Evolutionary conservation across 2,888 invertebrate genomes (phyloP).

Genomic region (Rugalucina vietnamica): DNA sequence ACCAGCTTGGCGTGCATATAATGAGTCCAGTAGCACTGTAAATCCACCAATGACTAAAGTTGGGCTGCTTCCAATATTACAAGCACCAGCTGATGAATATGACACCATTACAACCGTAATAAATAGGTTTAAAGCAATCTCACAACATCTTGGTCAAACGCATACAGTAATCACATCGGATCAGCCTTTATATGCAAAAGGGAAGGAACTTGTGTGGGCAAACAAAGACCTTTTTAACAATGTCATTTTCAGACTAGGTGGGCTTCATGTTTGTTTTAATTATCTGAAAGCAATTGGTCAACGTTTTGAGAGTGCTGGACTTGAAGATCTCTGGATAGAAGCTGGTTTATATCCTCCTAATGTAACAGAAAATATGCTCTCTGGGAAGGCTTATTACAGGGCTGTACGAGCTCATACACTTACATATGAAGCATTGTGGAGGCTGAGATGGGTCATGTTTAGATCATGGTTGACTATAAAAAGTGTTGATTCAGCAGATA

Average conservation of each 20-base stretch:
- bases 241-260: conserved; percentile 5
- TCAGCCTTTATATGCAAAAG: conserved; percentile 9
- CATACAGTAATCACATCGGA: conserved; percentile 41
- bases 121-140: conserved; percentile 22
- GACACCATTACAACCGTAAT: conserved; percentile 43
- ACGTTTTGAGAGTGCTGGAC: conserved; percentile 27
- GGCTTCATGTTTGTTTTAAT: conserved; percentile 33
- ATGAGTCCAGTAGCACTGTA: neutral
- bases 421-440: conserved; percentile 26
- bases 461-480: neutral
- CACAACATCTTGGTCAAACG: conserved; percentile 27
- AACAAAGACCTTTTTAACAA: neutral
- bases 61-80: conserved; percentile 37
- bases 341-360: conserved; percentile 25
- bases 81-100: conserved; percentile 45
- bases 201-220: conserved; percentile 8
- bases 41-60: conserved; percentile 28
- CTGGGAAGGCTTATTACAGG: conserved; percentile 31
- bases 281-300: conserved; percentile 40
- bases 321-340: conserved; percentile 34
- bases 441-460: conserved; percentile 21
- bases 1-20: conserved; percentile 30
- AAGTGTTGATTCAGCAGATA: neutral
- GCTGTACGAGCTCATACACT: conserved; percentile 25
- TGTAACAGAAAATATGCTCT: conserved; percentile 15